Conservation (phyloP, 2,797 vertebrate species). For the Synaphobranchus kaupii region DNA sequence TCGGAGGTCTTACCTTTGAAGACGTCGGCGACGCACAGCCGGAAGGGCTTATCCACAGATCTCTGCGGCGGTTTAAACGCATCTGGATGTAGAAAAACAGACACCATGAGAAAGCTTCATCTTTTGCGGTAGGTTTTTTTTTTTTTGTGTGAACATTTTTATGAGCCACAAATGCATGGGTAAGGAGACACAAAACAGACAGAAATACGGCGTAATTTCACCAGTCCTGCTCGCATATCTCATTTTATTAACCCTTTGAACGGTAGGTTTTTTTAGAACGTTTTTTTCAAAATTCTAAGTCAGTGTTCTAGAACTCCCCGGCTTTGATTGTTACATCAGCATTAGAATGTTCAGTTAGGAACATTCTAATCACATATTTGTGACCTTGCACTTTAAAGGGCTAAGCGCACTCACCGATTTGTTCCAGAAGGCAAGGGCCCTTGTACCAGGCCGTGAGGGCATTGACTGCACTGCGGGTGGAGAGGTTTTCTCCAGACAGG, state of each 20-base stretch:
- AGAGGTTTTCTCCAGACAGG: constrained; percentile 92
- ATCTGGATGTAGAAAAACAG: constrained; percentile 68
- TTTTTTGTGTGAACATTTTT: too few relatives aligned
- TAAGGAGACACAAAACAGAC: too few relatives aligned
- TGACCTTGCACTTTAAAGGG: too few relatives aligned
- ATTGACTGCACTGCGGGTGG: constrained; percentile 75
- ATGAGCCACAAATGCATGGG: too few relatives aligned
- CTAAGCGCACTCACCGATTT: constrained; percentile 81
- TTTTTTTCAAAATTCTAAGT: too few relatives aligned
- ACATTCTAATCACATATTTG: too few relatives aligned
- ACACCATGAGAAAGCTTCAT: background rate
- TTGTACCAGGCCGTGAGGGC: constrained; percentile 89
- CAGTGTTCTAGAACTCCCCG: too few relatives aligned
- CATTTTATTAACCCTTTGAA: too few relatives aligned
- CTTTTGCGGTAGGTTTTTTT: background rate
- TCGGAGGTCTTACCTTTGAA: constrained; percentile 86
- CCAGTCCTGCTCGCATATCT: too few relatives aligned
- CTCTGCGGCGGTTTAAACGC: constrained; percentile 91
- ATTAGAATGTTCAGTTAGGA: too few relatives aligned
- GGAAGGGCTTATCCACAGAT: constrained; percentile 91
- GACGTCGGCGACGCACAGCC: constrained; percentile 92
- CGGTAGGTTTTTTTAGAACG: too few relatives aligned
- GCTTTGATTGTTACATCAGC: too few relatives aligned
- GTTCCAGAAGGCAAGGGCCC: constrained; percentile 88
- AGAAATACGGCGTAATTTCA: background rate